Percentiles rank a stretch among this genome's conserved stretches.
Evolutionary conservation across 1,140 invertebrate species (phyloP).

Genomic region (Andrena cerasifolii): DNA sequence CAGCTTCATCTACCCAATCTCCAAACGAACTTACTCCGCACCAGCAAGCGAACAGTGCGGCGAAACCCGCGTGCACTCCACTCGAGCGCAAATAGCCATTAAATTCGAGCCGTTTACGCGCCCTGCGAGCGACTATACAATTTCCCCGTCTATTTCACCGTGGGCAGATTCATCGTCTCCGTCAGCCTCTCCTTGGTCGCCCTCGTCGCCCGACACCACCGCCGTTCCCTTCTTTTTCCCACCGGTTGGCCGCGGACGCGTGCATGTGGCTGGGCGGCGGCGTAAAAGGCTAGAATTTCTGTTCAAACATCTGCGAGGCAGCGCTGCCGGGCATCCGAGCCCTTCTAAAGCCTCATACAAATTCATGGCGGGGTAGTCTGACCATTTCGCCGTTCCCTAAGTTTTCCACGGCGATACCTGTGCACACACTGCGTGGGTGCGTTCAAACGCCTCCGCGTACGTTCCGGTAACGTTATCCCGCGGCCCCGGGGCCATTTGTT

Average conservation of each 20-base stretch:
- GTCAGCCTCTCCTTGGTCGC: slow-evolving; percentile 6
- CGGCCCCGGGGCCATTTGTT: slow-evolving; percentile 7
- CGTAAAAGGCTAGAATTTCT: no score
- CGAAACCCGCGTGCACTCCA: background rate
- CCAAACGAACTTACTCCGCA: no score
- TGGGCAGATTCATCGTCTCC: slow-evolving; percentile 3
- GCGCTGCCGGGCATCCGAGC: slow-evolving; percentile 52
- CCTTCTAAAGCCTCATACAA: slow-evolving; percentile 65
- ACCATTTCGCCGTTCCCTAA: slow-evolving; percentile 53
- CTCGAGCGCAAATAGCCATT: background rate
- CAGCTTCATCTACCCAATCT: no score
- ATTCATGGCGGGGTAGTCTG: slow-evolving; percentile 62
- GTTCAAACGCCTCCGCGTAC: no score
- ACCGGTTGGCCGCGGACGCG: slow-evolving; percentile 28
- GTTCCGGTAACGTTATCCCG: background rate
- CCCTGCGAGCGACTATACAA: background rate
- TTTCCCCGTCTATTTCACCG: slow-evolving; percentile 32
- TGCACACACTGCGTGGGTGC: slow-evolving; percentile 15
- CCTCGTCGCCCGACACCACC: background rate
- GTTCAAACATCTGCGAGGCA: slow-evolving; percentile 64
- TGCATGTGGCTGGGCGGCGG: no score
- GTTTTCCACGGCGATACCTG: slow-evolving; percentile 56
- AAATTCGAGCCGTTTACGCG: background rate
- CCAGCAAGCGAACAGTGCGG: background rate
- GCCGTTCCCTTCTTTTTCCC: slow-evolving; percentile 21